Conservation (phyloP, 2,113 vertebrate species). For the Peromyscus maniculatus region DNA sequence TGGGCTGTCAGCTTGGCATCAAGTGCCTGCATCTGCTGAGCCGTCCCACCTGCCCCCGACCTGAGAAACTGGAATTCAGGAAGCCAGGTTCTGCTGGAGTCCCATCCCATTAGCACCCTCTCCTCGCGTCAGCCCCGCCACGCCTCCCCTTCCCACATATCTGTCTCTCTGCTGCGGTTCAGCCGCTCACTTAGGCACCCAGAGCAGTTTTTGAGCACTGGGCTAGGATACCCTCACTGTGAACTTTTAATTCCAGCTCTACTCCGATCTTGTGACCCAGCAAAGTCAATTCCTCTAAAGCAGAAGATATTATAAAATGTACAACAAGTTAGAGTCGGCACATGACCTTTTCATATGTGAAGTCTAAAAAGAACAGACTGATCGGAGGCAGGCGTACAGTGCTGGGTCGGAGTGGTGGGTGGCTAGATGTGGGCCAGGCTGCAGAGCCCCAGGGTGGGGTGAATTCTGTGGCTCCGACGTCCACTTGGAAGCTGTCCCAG, state of each 20-base stretch:
- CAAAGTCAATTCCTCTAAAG: not conserved
- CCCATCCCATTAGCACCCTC: not conserved
- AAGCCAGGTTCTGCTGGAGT: not conserved
- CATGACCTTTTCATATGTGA: not conserved
- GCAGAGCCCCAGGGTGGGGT: not conserved
- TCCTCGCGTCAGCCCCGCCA: rapidly evolving
- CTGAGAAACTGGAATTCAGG: conserved; percentile 23
- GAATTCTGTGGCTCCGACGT: not conserved
- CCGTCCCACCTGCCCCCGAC: not conserved
- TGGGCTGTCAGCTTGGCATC: not conserved
- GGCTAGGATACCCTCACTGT: not conserved
- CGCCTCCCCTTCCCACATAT: not conserved
- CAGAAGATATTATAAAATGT: not conserved
- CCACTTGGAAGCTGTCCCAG: not conserved
- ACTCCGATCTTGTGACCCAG: not conserved
- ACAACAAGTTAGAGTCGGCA: not conserved
- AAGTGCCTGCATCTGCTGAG: not conserved
- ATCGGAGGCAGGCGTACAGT: not conserved
- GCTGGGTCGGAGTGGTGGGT: not conserved
- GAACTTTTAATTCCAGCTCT: not conserved
- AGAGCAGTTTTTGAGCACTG: not conserved
- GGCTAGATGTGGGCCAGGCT: not conserved
- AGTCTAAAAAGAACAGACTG: not conserved
- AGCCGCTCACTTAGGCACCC: not conserved
- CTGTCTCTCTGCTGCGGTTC: not conserved